phyloP scores from a whole-genome alignment of 2,797 vertebrate species.

The Phoebastria nigripes region DNA sequence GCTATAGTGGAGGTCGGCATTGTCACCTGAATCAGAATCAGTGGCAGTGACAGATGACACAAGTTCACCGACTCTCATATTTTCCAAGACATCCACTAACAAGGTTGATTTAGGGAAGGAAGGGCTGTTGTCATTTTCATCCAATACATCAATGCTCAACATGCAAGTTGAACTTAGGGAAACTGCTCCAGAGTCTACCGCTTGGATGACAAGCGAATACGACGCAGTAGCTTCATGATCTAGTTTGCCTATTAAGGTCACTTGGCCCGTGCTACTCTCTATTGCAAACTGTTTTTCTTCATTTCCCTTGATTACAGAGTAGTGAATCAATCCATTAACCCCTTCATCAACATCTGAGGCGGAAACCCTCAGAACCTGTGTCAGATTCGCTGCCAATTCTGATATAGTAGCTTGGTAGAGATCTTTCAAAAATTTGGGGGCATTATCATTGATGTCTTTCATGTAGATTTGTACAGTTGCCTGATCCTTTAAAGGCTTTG shows the following conservation, averaged over 20 bases:
- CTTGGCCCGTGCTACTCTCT: conserved; percentile 86
- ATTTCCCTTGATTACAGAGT: conserved; percentile 87
- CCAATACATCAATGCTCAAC: conserved; percentile 88
- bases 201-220: conserved; percentile 89
- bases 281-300: conserved; percentile 89
- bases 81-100: conserved; percentile 91
- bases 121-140: conserved; percentile 96
- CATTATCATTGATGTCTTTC: conserved; percentile 95
- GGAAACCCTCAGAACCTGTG: conserved; percentile 90
- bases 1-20: conserved; percentile 92
- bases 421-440: conserved; percentile 94
- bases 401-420: conserved; percentile 95
- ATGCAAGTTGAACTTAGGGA: conserved; percentile 89
- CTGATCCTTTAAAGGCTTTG: conserved; percentile 92
- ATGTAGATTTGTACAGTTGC: conserved; percentile 94
- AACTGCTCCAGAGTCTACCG: conserved; percentile 83
- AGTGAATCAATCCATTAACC: conserved; percentile 88
- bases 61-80: conserved; percentile 94
- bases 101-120: conserved; percentile 89
- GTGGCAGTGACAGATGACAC: conserved; percentile 93
- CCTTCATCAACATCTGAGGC: conserved; percentile 96
- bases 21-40: conserved; percentile 90
- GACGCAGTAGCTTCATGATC: conserved; percentile 90
- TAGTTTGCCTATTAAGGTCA: conserved; percentile 87
- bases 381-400: conserved; percentile 89